Evolutionary conservation across 2,113 vertebrate genomes (phyloP).

Genomic region (Rhombomys opimus): DNA sequence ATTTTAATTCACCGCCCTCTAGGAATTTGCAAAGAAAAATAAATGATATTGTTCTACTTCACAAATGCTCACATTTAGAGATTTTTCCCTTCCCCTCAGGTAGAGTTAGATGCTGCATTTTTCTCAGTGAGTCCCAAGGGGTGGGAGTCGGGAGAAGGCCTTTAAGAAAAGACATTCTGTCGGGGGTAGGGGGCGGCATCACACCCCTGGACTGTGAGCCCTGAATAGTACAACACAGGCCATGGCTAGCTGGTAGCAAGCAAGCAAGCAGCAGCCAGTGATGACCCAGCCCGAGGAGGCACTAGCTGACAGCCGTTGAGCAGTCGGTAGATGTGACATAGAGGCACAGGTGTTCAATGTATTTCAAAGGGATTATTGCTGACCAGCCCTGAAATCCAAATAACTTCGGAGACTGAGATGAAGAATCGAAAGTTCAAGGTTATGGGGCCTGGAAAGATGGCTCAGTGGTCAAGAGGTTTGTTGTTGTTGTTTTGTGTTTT

Average conservation of each 20-base stretch:
- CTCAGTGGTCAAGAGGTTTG: not conserved
- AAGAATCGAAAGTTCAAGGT: not conserved
- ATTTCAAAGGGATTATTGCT: not conserved
- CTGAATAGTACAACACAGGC: no score
- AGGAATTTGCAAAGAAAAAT: not conserved
- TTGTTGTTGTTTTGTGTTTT: not conserved
- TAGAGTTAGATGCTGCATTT: not conserved
- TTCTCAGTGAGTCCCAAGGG: not conserved
- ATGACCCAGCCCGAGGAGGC: not conserved
- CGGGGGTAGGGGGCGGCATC: not conserved
- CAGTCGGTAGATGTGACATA: not conserved
- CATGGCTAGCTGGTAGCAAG: no score
- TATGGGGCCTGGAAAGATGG: not conserved
- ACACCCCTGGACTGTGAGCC: not conserved
- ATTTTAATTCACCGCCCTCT: not conserved
- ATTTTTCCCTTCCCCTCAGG: no score
- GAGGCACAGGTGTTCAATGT: not conserved
- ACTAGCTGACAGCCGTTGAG: not conserved
- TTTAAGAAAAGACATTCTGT: not conserved
- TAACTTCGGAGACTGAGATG: not conserved
- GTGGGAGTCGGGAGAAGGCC: not conserved
- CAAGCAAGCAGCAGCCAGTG: no score
- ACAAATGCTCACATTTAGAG: not conserved
- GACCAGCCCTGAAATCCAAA: not conserved
- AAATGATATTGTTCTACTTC: not conserved